These are phyloP conservation scores for Drosophila basisetae DNA, from an alignment of 2,888 invertebrate species.

Conservation along the genomic window DNA sequence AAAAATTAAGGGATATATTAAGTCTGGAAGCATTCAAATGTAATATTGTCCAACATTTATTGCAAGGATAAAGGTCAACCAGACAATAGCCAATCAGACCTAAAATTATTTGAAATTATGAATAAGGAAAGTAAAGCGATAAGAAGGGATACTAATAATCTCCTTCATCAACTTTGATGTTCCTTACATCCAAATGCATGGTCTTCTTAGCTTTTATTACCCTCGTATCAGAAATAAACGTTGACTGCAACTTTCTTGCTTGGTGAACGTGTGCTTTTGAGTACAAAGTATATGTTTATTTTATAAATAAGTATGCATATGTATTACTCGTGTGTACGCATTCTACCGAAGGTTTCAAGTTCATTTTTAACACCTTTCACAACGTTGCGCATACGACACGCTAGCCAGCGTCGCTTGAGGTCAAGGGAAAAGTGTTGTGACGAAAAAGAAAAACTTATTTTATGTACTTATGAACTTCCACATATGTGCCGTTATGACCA, in stretches of 20 bases:
- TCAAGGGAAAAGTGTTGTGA: not conserved
- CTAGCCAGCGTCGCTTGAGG: conserved; percentile 21
- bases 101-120: not conserved
- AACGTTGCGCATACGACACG: conserved; percentile 25
- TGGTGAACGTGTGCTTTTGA: not conserved
- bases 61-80: not conserved
- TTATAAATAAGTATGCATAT: not conserved
- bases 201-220: not conserved
- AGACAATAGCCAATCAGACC: too few species aligned
- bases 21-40: not conserved
- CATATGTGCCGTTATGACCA: not conserved
- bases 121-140: not conserved
- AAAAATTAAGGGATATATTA: not conserved
- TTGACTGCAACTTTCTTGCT: not conserved
- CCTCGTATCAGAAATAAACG: not conserved
- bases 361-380: conserved; percentile 1
- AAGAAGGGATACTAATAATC: not conserved
- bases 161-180: too few species aligned
- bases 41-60: not conserved
- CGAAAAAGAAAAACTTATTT: not conserved
- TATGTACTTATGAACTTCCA: not conserved
- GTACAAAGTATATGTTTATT: not conserved
- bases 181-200: not conserved
- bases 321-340: not conserved
- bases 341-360: not conserved